Percentiles rank a stretch among this genome's conserved stretches.
Evolutionary conservation across 30 jellyfish, hydroid and myxozoan genomes (phyloP).

Genomic region (Aurelia coerulea): DNA sequence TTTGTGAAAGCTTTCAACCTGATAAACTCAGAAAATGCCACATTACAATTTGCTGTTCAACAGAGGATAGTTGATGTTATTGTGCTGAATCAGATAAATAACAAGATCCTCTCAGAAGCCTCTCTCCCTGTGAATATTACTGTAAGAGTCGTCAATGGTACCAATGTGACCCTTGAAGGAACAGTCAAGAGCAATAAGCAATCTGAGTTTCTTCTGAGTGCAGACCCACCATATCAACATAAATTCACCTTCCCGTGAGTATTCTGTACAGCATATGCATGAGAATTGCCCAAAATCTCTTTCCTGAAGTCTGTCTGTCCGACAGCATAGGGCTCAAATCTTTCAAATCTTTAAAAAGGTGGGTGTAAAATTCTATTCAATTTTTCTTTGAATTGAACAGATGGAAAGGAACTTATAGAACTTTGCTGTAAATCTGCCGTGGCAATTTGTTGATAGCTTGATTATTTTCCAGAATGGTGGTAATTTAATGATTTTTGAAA

Average conservation of each 20-base stretch:
- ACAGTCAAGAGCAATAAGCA: background rate
- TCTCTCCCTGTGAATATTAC: background rate
- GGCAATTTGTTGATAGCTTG: too few relatives aligned
- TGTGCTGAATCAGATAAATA: constrained; percentile 4
- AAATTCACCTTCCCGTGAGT: constrained; percentile 10
- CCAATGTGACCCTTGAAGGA: constrained; percentile 48
- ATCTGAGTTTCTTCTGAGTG: too few relatives aligned
- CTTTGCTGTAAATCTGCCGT: too few relatives aligned
- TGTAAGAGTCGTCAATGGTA: constrained; percentile 46
- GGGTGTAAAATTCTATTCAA: too few relatives aligned
- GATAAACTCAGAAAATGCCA: constrained; percentile 34
- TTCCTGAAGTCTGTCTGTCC: too few relatives aligned
- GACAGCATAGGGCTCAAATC: too few relatives aligned
- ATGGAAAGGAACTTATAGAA: too few relatives aligned
- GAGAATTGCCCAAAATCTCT: too few relatives aligned
- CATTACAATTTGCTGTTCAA: constrained; percentile 33
- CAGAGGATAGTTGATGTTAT: constrained; percentile 28
- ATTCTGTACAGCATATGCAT: background rate
- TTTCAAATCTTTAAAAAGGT: too few relatives aligned
- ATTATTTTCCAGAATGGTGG: too few relatives aligned
- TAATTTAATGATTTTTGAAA: too few relatives aligned
- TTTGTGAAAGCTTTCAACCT: constrained; percentile 36
- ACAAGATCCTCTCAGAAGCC: constrained; percentile 13
- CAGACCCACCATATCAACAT: background rate
- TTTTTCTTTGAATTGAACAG: too few relatives aligned